Evolutionary conservation across 2,113 vertebrate species (phyloP).

Genomic region (Poeciliopsis prolifica): DNA sequence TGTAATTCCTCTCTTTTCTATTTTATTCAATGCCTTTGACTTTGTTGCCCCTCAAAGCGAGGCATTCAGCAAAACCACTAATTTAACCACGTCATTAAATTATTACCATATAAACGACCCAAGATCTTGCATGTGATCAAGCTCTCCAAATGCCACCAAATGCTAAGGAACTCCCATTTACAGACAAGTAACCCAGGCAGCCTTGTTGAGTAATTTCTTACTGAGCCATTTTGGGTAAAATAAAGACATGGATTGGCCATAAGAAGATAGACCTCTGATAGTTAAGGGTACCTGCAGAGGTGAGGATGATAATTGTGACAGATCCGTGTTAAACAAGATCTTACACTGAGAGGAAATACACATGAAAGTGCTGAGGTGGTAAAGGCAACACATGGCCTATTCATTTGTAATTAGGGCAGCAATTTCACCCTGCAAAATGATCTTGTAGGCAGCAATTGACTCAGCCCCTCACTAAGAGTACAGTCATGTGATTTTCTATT

Average conservation of each 20-base stretch:
- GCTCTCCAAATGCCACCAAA: constrained; percentile 81
- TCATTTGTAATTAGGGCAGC: constrained; percentile 33
- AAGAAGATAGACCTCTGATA: constrained; percentile 44
- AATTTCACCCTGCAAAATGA: constrained; percentile 45
- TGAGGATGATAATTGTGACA: constrained; percentile 35
- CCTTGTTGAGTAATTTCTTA: constrained; percentile 64
- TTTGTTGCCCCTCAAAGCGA: constrained; percentile 9
- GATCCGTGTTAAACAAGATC: constrained; percentile 16
- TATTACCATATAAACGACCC: constrained; percentile 83
- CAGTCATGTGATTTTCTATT: constrained; percentile 41
- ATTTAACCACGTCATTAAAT: constrained; percentile 57
- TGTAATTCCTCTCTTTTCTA: constrained; percentile 12
- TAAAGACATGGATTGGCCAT: constrained; percentile 66
- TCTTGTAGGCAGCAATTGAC: constrained; percentile 47
- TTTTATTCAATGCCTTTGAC: constrained; percentile 18
- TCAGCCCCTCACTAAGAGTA: constrained; percentile 35
- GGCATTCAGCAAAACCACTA: constrained; percentile 65
- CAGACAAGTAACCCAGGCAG: constrained; percentile 73
- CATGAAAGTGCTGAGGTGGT: constrained; percentile 4
- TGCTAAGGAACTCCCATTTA: constrained; percentile 78
- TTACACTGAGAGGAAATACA: constrained; percentile 19
- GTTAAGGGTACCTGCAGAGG: constrained; percentile 59
- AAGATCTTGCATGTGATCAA: constrained; percentile 64
- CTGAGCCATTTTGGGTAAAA: constrained; percentile 67
- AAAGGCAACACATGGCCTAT: constrained; percentile 43